phyloP scores from a whole-genome alignment of 2,113 vertebrate species.

The Sinocyclocheilus anophthalmus region DNA sequence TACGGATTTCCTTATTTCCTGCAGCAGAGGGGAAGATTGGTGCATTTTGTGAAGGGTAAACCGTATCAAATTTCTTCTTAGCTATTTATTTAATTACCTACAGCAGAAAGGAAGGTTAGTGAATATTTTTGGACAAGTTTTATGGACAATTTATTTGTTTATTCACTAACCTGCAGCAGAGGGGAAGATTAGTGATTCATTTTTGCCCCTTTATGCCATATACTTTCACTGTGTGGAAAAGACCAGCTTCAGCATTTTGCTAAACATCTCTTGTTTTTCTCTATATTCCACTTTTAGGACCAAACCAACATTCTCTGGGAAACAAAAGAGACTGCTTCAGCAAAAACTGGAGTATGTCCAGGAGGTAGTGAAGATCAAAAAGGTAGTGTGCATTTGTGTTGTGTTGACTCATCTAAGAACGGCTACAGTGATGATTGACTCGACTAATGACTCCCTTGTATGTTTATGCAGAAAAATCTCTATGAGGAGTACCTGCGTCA shows the following conservation, averaged over 20 bases:
- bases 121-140: neutral
- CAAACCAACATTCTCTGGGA: slow-evolving; percentile 73
- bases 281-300: slow-evolving; percentile 65
- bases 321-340: slow-evolving; percentile 79
- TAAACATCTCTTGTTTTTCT: neutral
- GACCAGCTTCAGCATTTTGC: neutral
- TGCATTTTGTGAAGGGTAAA: neutral
- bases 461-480: slow-evolving; percentile 73
- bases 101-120: neutral
- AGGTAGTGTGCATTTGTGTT: slow-evolving; percentile 69
- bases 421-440: neutral
- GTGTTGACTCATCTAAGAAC: neutral
- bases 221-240: neutral
- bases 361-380: slow-evolving; percentile 79
- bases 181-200: neutral
- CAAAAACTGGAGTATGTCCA: slow-evolving; percentile 78
- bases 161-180: neutral
- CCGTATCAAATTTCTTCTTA: no score
- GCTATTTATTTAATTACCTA: neutral
- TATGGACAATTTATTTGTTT: neutral
- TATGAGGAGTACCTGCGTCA: slow-evolving; percentile 84
- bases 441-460: neutral
- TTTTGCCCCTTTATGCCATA: neutral
- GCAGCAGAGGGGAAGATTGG: neutral
- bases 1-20: no score